phyloP scores from a whole-genome alignment of 2,797 vertebrate species.

The Gymnodraco acuticeps region DNA sequence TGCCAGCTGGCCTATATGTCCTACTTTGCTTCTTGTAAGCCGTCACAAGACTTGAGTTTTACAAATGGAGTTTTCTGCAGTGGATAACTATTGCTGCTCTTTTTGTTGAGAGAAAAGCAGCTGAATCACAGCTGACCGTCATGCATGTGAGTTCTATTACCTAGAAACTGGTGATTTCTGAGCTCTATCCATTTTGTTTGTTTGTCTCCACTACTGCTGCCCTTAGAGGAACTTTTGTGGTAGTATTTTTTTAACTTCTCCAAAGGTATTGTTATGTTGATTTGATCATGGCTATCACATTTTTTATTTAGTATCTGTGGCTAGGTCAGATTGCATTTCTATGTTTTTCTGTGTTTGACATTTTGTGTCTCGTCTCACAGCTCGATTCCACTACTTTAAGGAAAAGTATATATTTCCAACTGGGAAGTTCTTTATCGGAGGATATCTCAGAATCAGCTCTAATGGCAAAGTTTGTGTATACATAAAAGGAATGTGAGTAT shows the following conservation, averaged over 20 bases:
- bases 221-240: not conserved
- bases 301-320: not conserved
- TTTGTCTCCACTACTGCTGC: not conserved
- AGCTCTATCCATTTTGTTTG: not conserved
- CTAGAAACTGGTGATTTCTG: not conserved
- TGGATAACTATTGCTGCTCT: not conserved
- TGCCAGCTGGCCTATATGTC: not conserved
- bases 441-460: no score
- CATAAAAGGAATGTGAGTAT: not conserved
- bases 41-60: conserved; percentile 37
- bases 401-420: not conserved
- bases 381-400: not conserved
- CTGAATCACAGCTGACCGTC: conserved; percentile 23
- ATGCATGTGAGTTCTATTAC: conserved; percentile 29
- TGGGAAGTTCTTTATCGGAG: not conserved
- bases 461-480: no score
- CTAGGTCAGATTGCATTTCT: not conserved
- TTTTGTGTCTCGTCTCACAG: not conserved
- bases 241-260: not conserved
- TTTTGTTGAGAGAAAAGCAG: conserved; percentile 9
- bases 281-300: not conserved
- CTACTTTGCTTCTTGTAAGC: conserved; percentile 8
- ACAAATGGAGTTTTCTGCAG: conserved; percentile 3
- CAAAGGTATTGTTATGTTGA: not conserved
- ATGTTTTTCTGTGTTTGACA: not conserved